Evolutionary conservation across 1,140 invertebrate genomes (phyloP).

Genomic region (Trachymyrmex septentrionalis): DNA sequence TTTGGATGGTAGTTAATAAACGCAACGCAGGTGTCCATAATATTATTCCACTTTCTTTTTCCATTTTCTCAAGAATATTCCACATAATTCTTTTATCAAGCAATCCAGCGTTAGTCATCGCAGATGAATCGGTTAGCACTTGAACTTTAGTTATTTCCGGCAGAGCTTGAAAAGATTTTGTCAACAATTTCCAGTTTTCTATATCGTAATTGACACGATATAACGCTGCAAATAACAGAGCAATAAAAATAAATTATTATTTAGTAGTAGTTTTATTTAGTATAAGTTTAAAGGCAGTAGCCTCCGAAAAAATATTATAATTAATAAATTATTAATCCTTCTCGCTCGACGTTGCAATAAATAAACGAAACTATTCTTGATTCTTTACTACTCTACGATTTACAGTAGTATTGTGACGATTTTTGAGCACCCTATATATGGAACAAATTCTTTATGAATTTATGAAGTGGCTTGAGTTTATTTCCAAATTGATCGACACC

Average conservation of each 20-base stretch:
- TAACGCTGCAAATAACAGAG: slow-evolving; percentile 80
- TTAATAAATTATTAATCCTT: background rate
- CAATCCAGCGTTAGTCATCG: slow-evolving; percentile 35
- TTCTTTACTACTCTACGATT: background rate
- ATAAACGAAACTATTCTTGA: background rate
- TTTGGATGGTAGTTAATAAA: slow-evolving; percentile 60
- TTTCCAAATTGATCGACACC: slow-evolving; percentile 40
- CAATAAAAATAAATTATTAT: background rate
- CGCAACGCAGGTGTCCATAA: slow-evolving; percentile 85
- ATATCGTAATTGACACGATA: slow-evolving; percentile 88
- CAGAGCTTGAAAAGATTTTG: slow-evolving; percentile 77
- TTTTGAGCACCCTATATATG: background rate
- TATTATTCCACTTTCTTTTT: slow-evolving; percentile 84
- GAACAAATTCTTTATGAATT: slow-evolving; percentile 6
- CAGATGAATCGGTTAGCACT: slow-evolving; percentile 75
- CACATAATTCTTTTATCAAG: slow-evolving; percentile 56
- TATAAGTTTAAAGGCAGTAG: background rate
- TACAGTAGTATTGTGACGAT: no score
- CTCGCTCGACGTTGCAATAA: background rate
- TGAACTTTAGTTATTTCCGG: slow-evolving; percentile 87
- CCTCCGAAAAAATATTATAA: background rate
- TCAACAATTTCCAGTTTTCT: slow-evolving; percentile 83
- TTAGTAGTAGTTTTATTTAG: no score
- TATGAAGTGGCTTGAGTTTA: slow-evolving; percentile 24
- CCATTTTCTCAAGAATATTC: slow-evolving; percentile 84